Conservation (phyloP, 2,113 vertebrate genomes). For the Cricetomys ansorgei region DNA sequence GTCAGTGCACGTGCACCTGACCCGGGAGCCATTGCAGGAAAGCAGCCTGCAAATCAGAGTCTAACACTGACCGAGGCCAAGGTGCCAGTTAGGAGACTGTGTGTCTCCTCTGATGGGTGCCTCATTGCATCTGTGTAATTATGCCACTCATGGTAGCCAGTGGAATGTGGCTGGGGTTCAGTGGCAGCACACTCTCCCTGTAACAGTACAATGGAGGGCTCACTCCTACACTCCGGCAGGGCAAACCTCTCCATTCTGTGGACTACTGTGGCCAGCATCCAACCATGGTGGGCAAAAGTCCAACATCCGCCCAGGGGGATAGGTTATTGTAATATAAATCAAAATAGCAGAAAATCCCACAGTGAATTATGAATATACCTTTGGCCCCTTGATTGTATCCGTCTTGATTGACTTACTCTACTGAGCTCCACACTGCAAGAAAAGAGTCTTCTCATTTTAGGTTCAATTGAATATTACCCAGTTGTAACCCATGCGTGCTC, state of each 20-base stretch:
- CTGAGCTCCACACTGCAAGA: background rate
- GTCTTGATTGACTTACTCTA: background rate
- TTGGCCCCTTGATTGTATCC: background rate
- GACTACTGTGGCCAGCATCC: accelerated
- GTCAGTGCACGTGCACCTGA: accelerated
- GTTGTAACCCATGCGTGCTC: background rate
- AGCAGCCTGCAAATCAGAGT: background rate
- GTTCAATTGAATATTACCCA: background rate
- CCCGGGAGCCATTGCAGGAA: accelerated
- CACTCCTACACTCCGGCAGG: accelerated
- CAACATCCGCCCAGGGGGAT: background rate
- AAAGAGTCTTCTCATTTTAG: constrained; percentile 33
- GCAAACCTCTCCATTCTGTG: accelerated
- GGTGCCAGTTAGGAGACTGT: background rate
- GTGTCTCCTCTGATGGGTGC: too few relatives aligned
- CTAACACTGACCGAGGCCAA: accelerated
- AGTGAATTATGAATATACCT: background rate
- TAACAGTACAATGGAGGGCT: accelerated
- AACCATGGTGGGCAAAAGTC: background rate
- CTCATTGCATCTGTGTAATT: background rate
- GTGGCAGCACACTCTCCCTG: accelerated
- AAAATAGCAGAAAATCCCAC: constrained; percentile 28
- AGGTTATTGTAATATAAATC: constrained; percentile 19
- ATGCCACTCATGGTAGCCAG: accelerated
- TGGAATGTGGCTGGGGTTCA: accelerated